Conservation (phyloP, 2,888 invertebrate genomes). For the Argyresthia goedartella region DNA sequence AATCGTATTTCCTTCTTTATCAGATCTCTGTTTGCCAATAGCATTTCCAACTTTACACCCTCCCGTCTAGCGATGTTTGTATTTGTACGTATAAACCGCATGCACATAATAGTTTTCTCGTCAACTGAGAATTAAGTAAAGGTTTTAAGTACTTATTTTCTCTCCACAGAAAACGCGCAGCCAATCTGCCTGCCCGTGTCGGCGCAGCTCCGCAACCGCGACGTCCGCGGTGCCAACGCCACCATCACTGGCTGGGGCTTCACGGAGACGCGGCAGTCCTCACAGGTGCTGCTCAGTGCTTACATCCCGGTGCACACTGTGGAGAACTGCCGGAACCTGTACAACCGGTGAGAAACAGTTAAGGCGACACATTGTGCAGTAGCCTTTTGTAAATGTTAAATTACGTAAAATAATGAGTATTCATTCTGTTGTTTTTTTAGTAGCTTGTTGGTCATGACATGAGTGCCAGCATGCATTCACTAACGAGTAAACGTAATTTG, state of each 20-base stretch:
- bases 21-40: too few relatives aligned
- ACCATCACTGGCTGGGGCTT: slow-evolving; percentile 19
- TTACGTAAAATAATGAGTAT: not conserved
- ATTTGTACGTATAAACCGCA: too few relatives aligned
- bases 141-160: not conserved
- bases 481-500: too few relatives aligned
- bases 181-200: slow-evolving; percentile 15
- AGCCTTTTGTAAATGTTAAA: not conserved
- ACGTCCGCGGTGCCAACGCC: slow-evolving; percentile 4
- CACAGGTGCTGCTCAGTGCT: slow-evolving; percentile 11
- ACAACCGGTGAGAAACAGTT: slow-evolving; percentile 7
- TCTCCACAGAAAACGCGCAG: slow-evolving; percentile 13
- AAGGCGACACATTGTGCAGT: too few relatives aligned
- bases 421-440: not conserved
- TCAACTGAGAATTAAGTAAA: too few relatives aligned
- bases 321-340: slow-evolving; percentile 6
- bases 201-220: slow-evolving; percentile 1
- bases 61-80: too few relatives aligned
- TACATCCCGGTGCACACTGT: slow-evolving; percentile 11
- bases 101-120: too few relatives aligned
- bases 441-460: not conserved
- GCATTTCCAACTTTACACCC: too few relatives aligned
- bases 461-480: not conserved
- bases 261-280: slow-evolving; percentile 11
- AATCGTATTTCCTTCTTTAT: too few relatives aligned